These are phyloP conservation scores for Psix sp. DNA, from an alignment of 1,140 invertebrate species.

Conservation along the genomic window DNA sequence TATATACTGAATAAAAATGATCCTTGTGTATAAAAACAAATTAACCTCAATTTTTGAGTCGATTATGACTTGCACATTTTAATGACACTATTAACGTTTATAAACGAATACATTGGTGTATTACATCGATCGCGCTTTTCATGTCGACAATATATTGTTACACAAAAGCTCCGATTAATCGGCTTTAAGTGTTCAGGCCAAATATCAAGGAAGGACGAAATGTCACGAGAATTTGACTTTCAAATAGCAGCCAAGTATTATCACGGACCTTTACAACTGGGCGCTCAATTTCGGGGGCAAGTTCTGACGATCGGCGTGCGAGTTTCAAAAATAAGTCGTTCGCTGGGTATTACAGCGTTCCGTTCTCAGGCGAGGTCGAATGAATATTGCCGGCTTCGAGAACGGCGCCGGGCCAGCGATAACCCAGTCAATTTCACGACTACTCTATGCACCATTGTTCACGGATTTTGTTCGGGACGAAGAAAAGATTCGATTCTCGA, in stretches of 20 bases:
- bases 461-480: slow-evolving; percentile 27
- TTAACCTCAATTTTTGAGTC: no score
- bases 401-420: slow-evolving; percentile 19
- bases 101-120: no score
- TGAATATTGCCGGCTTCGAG: slow-evolving; percentile 31
- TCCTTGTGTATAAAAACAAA: no score
- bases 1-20: no score
- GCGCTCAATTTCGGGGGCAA: slow-evolving; percentile 66
- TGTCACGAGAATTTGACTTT: slow-evolving; percentile 70
- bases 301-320: slow-evolving; percentile 35
- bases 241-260: slow-evolving; percentile 60
- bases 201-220: slow-evolving; percentile 53
- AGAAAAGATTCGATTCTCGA: slow-evolving; percentile 29
- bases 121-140: no score
- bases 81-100: no score
- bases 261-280: slow-evolving; percentile 62
- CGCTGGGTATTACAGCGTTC: slow-evolving; percentile 10
- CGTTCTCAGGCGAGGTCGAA: slow-evolving; percentile 6
- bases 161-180: slow-evolving; percentile 62
- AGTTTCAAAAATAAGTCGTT: slow-evolving; percentile 29
- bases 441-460: slow-evolving; percentile 21
- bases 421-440: slow-evolving; percentile 41
- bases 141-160: neutral
- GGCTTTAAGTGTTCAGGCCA: slow-evolving; percentile 64
- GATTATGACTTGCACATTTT: no score